Evolutionary conservation across 2,888 invertebrate species (phyloP).

Genomic region (Barypeithes pellucidus): DNA sequence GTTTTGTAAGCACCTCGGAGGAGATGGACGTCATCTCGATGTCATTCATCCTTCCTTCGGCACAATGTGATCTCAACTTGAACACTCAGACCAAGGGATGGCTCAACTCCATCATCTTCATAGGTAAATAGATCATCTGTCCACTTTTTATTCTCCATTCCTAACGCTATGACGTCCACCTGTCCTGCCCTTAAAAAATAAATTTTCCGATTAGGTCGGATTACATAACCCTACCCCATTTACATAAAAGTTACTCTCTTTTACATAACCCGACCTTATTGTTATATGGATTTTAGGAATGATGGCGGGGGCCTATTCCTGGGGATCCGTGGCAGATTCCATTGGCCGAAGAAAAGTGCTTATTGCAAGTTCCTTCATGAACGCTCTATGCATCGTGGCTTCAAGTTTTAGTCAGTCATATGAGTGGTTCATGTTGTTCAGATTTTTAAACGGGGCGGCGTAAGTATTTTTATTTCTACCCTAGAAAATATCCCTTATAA

Average conservation of each 20-base stretch:
- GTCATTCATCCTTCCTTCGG: slow-evolving; percentile 94
- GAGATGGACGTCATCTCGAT: slow-evolving; percentile 97
- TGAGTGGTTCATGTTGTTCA: slow-evolving; percentile 90
- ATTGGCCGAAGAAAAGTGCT: slow-evolving; percentile 90
- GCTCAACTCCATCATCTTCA: slow-evolving; percentile 78
- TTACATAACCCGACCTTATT: background rate
- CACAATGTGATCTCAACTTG: slow-evolving; percentile 92
- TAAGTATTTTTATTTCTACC: slow-evolving; percentile 79
- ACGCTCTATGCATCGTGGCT: slow-evolving; percentile 90
- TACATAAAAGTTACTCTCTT: no score
- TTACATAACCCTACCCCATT: no score
- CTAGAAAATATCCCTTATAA: no score
- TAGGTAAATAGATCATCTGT: slow-evolving; percentile 63
- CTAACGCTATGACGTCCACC: background rate
- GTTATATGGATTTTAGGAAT: slow-evolving; percentile 72
- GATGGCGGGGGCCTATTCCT: slow-evolving; percentile 95
- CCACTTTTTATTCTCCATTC: background rate
- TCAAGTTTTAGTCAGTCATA: slow-evolving; percentile 93
- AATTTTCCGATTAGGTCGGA: no score
- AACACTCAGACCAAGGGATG: slow-evolving; percentile 89
- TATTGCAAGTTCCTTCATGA: slow-evolving; percentile 91
- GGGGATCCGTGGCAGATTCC: slow-evolving; percentile 93
- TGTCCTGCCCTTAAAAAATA: no score
- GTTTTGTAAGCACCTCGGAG: slow-evolving; percentile 95
- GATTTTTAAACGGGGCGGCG: slow-evolving; percentile 95